Base-by-base conservation (phyloP, 2,113 vertebrate species). In the Muntiacus muntjak region DNA sequence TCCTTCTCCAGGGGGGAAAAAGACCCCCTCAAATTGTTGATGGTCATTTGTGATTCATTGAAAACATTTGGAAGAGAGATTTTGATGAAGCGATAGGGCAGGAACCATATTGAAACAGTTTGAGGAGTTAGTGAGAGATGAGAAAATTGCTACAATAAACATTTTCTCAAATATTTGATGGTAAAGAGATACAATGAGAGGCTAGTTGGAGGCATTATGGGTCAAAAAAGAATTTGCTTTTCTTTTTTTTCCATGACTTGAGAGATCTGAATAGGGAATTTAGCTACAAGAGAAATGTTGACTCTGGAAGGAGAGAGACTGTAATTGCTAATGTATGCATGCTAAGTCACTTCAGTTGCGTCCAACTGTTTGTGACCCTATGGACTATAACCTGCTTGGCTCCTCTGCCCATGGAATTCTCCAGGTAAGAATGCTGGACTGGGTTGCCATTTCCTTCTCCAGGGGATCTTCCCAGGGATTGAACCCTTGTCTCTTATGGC, bases 91-190 rank as follows among this genome's bases (percentile, higher is more conserved):
- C 0, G 7, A 40, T 83, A 83, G 23, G 21, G 81, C 52, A 97
- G 26, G 81, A 62, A 52, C 16, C 36, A n/a, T 62, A 82, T 0
- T 86, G 40, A 60, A 95, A 60, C 76, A 12, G 50, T 33, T 30
- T 79, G 47, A 91, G 25, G 19, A 26, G 33, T 55, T 76, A 62
- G 23, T 52, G n/a, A 15, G 15, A 40, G 25, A 9, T 36, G 23
- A 97, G 85, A 76, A 83, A 89, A 84, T 30, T 54, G 55, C 33
- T 3, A 85, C 36, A 93, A 71, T 83, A 83, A 26, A 67, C 60
- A 60, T 67, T 89, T 82, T 40, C 36, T n/a, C 60, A 57, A 93
- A 76, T 82, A 57, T 82, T 57, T 57, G 6, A 74, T 57, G 33
- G 40, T 84, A 82, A 95, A 93, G 43, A 25, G 11, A 55, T 15